phyloP scores from a whole-genome alignment of 2,888 invertebrate species.

The Lepidochitona cinerea region DNA sequence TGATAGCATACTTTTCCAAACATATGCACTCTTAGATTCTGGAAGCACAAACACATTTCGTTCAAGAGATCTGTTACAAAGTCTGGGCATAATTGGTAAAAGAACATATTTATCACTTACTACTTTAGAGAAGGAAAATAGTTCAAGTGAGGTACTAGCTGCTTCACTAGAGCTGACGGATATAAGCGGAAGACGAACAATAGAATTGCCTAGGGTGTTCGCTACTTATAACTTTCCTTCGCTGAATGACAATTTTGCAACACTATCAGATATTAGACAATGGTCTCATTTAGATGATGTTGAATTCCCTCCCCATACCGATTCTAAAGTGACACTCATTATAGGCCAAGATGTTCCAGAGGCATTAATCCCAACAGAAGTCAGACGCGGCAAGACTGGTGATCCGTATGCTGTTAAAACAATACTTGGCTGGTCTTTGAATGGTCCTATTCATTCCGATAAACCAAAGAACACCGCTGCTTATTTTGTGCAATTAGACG shows the following conservation, averaged over 20 bases:
- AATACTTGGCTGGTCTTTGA: slow-evolving; percentile 20
- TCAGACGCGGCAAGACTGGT: not conserved
- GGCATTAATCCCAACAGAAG: not conserved
- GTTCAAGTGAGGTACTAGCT: not conserved
- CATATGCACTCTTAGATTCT: not conserved
- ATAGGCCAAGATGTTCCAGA: not conserved
- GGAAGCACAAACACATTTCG: not conserved
- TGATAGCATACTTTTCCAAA: not conserved
- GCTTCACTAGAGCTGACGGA: not conserved
- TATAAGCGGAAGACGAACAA: not conserved
- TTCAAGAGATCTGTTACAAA: not conserved
- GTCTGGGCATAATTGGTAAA: not conserved
- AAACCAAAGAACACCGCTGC: not conserved
- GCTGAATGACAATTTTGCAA: too few species aligned
- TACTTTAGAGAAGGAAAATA: not conserved
- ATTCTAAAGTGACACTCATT: not conserved
- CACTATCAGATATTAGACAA: too few species aligned
- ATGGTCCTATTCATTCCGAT: slow-evolving; percentile 11
- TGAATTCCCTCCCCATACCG: not conserved
- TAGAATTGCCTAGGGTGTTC: not conserved
- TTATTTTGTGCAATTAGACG: slow-evolving; percentile 70
- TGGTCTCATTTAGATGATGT: not conserved
- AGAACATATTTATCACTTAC: not conserved
- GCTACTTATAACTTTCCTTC: not conserved
- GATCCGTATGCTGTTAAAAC: slow-evolving; percentile 22